Evolutionary conservation across 2,888 invertebrate species (phyloP), one percentile per base, ranked within the genome.

Genomic region (Ophion ellenae): DNA sequence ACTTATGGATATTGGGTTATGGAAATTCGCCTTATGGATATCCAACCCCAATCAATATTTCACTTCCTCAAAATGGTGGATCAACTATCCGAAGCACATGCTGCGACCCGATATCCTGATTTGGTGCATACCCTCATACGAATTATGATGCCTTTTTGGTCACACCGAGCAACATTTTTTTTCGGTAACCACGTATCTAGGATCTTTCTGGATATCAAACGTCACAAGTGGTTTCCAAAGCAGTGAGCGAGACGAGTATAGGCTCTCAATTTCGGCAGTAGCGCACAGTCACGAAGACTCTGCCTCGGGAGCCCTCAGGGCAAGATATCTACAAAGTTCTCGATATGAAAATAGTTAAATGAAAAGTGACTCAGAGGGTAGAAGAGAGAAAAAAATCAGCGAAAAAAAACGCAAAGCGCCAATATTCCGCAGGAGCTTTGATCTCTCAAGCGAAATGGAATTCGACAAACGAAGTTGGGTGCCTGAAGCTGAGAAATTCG

Each of bases 381-480:
- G 24, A 10, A 67, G 47, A 67, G 47, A 36, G 57, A 64, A 80
- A 71, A 71, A 36, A 67, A 59, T 32, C 32, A 53, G 28, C 40
- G 20, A 24, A 61, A 76, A 32, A 61, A 71, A 73, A 59, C n/a
- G 36, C 32, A 64, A 80, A 80, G 64, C 70, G 63, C 69, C 79
- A 70, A 76, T 80, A 84, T 80, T 80, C 66, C 80, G 47, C 75
- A 57, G 59, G 67, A 70, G 67, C 86, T 86, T 86, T 86, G 86
- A 86, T 86, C 86, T 84, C 77, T 70, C 70, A 61, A 78, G 86
- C 77, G 84, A 36, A n/a, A 77, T 36, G 64, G 74, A 81, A 86
- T 84, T 86, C 84, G 77, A 84, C 81, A 84, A 84, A 86, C 79
- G 77, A 70, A 83, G 69, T 67, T 74, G 84, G 40, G 59, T 63